Evolutionary conservation across 2,797 vertebrate species (phyloP).

Genomic region (Melanotaenia nigrans): DNA sequence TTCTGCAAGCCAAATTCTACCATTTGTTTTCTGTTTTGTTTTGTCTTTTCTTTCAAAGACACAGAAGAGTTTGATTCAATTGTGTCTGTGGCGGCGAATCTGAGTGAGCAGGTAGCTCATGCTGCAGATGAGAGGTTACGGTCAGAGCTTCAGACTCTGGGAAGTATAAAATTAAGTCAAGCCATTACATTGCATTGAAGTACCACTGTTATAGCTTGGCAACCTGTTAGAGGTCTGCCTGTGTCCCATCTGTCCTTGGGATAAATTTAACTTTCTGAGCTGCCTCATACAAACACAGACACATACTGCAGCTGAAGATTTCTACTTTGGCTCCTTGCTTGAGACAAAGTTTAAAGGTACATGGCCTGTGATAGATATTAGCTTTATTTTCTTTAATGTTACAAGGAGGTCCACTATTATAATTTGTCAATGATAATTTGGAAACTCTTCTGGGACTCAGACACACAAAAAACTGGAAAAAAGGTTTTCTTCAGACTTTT

Average conservation of each 20-base stretch:
- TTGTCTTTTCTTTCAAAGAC: conserved; percentile 83
- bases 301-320: conserved; percentile 20
- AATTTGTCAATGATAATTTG: not conserved
- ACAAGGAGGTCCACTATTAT: not conserved
- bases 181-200: not conserved
- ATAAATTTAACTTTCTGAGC: conserved; percentile 75
- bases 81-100: conserved; percentile 87
- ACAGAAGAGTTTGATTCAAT: conserved; percentile 95
- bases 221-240: conserved; percentile 35
- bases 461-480: not conserved
- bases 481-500: not conserved
- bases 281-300: conserved; percentile 29
- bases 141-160: conserved; percentile 71
- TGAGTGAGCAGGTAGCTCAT: conserved; percentile 86
- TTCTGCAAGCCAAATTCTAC: conserved; percentile 15
- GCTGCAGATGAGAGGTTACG: conserved; percentile 57
- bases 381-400: not conserved
- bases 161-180: conserved; percentile 65
- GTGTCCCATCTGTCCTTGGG: conserved; percentile 72
- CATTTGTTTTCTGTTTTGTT: conserved; percentile 38
- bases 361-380: not conserved
- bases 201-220: conserved; percentile 4
- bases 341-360: conserved; percentile 17
- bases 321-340: conserved; percentile 16
- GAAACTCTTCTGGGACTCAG: not conserved